A percentile compares a stretch with the other conserved stretches of the same genome.
Evolutionary conservation across 2,888 invertebrate species (phyloP).

Genomic region (Drosophila kambysellisi): DNA sequence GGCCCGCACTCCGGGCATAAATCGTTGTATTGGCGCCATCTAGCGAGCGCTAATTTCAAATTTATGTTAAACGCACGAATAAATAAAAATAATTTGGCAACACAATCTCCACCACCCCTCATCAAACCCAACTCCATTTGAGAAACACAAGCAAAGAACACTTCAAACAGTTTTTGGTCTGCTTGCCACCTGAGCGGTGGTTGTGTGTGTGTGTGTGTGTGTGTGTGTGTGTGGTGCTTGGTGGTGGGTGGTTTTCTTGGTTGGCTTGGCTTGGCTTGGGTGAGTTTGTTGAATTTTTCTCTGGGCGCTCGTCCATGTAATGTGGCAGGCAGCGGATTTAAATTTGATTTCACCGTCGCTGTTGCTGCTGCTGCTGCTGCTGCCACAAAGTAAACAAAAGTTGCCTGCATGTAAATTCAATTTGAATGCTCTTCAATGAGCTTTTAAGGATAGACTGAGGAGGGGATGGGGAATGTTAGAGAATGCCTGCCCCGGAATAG

Average conservation of each 20-base stretch:
- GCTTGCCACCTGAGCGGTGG: constrained; percentile 53
- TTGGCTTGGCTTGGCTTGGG: constrained; percentile 11
- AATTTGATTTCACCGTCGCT: constrained; percentile 69
- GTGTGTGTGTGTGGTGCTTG: not conserved
- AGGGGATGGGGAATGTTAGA: constrained; percentile 1
- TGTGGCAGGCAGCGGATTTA: constrained; percentile 68
- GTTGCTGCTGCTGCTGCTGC: not conserved
- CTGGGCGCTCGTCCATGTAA: constrained; percentile 52
- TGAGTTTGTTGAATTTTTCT: constrained; percentile 37
- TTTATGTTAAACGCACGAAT: constrained; percentile 74
- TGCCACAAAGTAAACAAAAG: constrained; percentile 71
- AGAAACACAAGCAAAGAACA: constrained; percentile 30
- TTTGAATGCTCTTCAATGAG: constrained; percentile 80
- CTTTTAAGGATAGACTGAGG: constrained; percentile 41
- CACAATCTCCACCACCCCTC: not conserved
- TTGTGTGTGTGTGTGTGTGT: not conserved
- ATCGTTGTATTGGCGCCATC: constrained; percentile 59
- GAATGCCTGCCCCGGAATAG: not conserved
- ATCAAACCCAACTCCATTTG: not conserved
- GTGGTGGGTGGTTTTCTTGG: constrained; percentile 16
- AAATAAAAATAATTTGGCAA: constrained; percentile 79
- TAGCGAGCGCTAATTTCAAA: constrained; percentile 57
- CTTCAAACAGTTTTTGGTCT: constrained; percentile 70
- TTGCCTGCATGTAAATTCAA: constrained; percentile 79
- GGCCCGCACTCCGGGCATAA: constrained; percentile 28